Evolutionary conservation across 2,888 invertebrate species (phyloP), one percentile per base, ranked within the genome.

Genomic region (Leptopilina drosophilae): DNA sequence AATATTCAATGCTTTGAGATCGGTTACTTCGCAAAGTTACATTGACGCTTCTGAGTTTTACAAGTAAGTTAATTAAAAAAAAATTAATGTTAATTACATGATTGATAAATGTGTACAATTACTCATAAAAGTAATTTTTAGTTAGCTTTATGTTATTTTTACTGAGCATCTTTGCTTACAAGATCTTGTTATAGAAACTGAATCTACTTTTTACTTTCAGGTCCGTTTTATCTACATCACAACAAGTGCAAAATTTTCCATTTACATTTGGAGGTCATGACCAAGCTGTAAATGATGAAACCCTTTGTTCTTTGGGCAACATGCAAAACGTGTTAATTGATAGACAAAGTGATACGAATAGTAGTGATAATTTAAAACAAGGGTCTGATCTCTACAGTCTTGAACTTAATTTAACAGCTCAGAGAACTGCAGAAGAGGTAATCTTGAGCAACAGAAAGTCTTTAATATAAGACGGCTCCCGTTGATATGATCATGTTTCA

Each of bases 41-140:
- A 90, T 91, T 81, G 91, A 91, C 64, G 90, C 91, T 12, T 89
- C 90, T 62, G 91, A 91, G 78, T 91, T 91, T 87, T 91, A 90
- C 86, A 91, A 91, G 91, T 91, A 81, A 81, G 85, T n/a, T 56
- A 14, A 12, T 56, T 56, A 56, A 20, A 20, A 20, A 20, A 20
- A 20, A 20, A 20, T 20, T 20, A 20, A 20, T 20, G 20, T 20
- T 20, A 20, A 20, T 20, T 20, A 20, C 20, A 20, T 20, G 20
- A 20, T 20, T 20, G 20, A 20, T 20, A 20, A 20, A 20, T 20
- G 20, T 20, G 20, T 20, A 20, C 20, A 20, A 20, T 20, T 20
- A 20, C 20, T 20, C 20, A 20, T 20, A 20, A 20, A 20, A 20
- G 20, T 20, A 20, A 20, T 20, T 20, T 20, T 20, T 20, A 20